phyloP scores from a whole-genome alignment of 2,113 vertebrate genomes.

The Epinephelus cyanopodus region DNA sequence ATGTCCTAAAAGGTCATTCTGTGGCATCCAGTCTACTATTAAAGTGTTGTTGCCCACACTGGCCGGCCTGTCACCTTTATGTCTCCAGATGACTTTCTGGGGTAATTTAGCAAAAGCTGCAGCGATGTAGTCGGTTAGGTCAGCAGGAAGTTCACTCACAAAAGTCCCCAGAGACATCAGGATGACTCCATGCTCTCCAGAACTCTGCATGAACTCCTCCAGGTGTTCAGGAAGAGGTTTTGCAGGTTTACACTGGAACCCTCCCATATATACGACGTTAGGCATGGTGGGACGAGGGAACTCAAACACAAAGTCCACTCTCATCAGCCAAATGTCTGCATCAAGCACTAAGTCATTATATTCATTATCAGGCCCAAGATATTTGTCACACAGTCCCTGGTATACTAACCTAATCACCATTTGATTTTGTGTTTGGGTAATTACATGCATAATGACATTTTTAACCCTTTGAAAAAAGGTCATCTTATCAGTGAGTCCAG shows the following conservation, averaged over 20 bases:
- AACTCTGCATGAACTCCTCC: conserved; percentile 80
- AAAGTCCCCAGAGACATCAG: conserved; percentile 83
- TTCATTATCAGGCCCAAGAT: conserved; percentile 71
- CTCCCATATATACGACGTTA: conserved; percentile 79
- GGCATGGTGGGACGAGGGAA: conserved; percentile 84
- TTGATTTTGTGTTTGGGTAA: background rate
- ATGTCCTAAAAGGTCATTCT: conserved; percentile 82
- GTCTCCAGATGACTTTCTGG: conserved; percentile 83
- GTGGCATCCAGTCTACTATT: conserved; percentile 81
- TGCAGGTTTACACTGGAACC: conserved; percentile 83
- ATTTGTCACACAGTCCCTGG: conserved; percentile 63
- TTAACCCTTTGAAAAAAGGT: conserved; percentile 80
- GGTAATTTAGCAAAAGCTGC: conserved; percentile 77
- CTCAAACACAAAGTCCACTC: conserved; percentile 84
- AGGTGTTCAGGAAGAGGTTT: conserved; percentile 76
- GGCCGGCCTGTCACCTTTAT: conserved; percentile 63
- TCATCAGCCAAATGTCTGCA: conserved; percentile 85
- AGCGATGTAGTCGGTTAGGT: conserved; percentile 71
- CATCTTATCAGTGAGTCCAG: conserved; percentile 77
- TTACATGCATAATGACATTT: conserved; percentile 56
- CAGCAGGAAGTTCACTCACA: conserved; percentile 60
- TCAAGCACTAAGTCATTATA: conserved; percentile 66
- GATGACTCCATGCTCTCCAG: conserved; percentile 81
- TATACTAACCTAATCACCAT: background rate
- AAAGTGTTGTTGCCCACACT: conserved; percentile 81